A percentile compares a stretch with the other conserved stretches of the same genome.
These are phyloP conservation scores for Aculops lycopersici DNA, from an alignment of 1,140 invertebrate species.

Conservation along the genomic window DNA sequence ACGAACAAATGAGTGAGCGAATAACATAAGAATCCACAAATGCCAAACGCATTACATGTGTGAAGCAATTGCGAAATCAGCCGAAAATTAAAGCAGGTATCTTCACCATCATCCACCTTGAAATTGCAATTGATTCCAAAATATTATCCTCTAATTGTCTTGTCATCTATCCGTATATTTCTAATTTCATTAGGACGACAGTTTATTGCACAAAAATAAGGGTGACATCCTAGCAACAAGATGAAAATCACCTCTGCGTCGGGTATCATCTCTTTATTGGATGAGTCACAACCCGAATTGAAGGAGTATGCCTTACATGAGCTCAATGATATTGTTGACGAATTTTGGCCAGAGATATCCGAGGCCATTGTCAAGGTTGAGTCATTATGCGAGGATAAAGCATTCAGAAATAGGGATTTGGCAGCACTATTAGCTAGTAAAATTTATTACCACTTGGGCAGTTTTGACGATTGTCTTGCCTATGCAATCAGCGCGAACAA, in stretches of 20 bases:
- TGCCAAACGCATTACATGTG: too few species aligned
- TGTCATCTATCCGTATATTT: too few species aligned
- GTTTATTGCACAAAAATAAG: too few species aligned
- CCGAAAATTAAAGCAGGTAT: too few species aligned
- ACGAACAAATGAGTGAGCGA: too few species aligned
- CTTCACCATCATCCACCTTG: too few species aligned
- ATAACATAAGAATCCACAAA: too few species aligned
- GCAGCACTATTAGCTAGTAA: constrained; percentile 91
- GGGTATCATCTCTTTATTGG: constrained; percentile 74
- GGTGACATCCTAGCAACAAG: too few species aligned
- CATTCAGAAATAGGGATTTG: constrained; percentile 48
- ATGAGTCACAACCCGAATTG: constrained; percentile 63
- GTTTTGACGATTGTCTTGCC: constrained; percentile 72
- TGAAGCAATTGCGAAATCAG: too few species aligned
- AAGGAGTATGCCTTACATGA: constrained; percentile 69
- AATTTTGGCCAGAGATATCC: constrained; percentile 94
- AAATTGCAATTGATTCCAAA: too few species aligned
- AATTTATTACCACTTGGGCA: constrained; percentile 86
- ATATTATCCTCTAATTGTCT: too few species aligned
- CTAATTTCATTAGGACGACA: too few species aligned
- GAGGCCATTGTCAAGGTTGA: constrained; percentile 92
- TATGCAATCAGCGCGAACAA: constrained; percentile 71
- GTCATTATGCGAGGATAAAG: constrained; percentile 67
- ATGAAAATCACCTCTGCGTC: constrained; percentile 20
- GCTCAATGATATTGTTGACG: constrained; percentile 67